Evolutionary conservation across 2,113 vertebrate genomes (phyloP).

Genomic region (Hemiprocne comata): DNA sequence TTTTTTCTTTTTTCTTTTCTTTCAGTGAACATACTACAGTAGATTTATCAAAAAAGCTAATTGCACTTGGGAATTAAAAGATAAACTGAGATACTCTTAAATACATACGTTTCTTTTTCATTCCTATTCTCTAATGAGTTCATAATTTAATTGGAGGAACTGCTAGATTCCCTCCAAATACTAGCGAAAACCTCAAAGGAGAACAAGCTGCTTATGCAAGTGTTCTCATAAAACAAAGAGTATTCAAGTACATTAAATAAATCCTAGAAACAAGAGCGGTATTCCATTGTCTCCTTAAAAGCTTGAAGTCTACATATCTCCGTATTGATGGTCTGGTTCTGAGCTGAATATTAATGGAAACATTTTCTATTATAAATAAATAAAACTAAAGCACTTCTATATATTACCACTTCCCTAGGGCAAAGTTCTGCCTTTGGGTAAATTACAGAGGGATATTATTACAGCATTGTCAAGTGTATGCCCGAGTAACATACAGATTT

Average conservation of each 20-base stretch:
- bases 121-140: conserved; percentile 55
- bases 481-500: background rate
- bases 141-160: conserved; percentile 66
- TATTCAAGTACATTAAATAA: conserved; percentile 44
- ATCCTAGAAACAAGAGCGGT: background rate
- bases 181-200: conserved; percentile 57
- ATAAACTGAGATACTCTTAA: conserved; percentile 62
- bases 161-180: conserved; percentile 38
- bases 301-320: background rate
- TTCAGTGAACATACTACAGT: too few species aligned
- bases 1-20: too few species aligned
- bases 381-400: background rate
- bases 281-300: conserved; percentile 18
- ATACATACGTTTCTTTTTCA: conserved; percentile 18
- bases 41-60: conserved; percentile 25
- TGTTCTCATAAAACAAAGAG: conserved; percentile 41
- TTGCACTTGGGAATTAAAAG: conserved; percentile 38
- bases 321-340: background rate
- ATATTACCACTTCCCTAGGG: background rate
- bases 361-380: background rate
- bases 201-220: conserved; percentile 46
- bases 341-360: conserved; percentile 18
- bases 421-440: background rate
- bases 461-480: background rate
- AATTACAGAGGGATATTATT: background rate